phyloP scores from a whole-genome alignment of 1,140 invertebrate species.

The Panagrolaimus sp. region DNA sequence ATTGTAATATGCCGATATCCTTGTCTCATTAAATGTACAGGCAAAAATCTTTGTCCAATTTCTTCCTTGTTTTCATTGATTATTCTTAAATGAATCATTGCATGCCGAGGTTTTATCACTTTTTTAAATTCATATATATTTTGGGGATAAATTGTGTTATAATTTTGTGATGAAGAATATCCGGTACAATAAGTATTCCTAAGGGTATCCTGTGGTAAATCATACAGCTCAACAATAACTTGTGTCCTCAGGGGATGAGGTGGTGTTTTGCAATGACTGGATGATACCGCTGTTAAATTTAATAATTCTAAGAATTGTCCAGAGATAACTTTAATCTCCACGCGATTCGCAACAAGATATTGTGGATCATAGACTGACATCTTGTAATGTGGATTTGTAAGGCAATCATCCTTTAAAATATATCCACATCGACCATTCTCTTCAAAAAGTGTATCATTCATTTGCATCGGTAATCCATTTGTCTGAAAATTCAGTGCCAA shows the following conservation, averaged over 20 bases:
- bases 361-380: conserved; percentile 23
- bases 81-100: conserved; percentile 34
- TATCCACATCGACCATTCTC: conserved; percentile 39
- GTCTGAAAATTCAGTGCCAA: conserved; percentile 99
- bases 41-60: conserved; percentile 31
- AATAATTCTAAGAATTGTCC: conserved; percentile 27
- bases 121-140: conserved; percentile 35
- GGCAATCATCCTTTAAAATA: conserved; percentile 29
- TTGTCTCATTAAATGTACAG: conserved; percentile 34
- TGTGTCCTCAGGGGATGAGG: not conserved
- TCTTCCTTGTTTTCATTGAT: conserved; percentile 26
- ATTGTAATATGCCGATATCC: conserved; percentile 36
- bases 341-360: conserved; percentile 25
- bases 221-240: conserved; percentile 28
- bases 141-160: conserved; percentile 24
- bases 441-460: conserved; percentile 44
- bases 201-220: conserved; percentile 31
- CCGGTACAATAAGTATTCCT: conserved; percentile 23
- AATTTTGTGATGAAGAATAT: conserved; percentile 14
- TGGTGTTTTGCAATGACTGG: not conserved
- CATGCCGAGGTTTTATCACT: conserved; percentile 40
- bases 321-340: conserved; percentile 26
- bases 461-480: conserved; percentile 39
- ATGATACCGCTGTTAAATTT: not conserved
- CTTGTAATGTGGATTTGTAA: conserved; percentile 26